Percentiles rank a stretch among this genome's conserved stretches.
These are phyloP conservation scores for Enteromius treurensis DNA, from an alignment of 2,797 vertebrate species.

Conservation along the genomic window DNA sequence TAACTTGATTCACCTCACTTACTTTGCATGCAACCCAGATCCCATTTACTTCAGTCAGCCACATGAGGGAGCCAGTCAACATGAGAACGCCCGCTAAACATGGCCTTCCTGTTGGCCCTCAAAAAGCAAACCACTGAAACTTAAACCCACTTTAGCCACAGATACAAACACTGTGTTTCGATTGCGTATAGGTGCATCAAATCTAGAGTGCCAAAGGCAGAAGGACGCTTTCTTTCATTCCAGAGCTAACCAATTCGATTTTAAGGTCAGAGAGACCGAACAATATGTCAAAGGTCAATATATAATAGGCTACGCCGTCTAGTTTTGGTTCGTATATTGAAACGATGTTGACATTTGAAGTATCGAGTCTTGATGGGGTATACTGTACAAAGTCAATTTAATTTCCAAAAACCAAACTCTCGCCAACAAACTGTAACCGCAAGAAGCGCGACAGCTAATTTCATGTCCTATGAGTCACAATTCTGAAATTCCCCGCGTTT, in stretches of 20 bases:
- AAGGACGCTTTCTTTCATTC: not conserved
- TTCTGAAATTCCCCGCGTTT: constrained; percentile 30
- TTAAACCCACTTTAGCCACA: constrained; percentile 14
- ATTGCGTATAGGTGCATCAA: not conserved
- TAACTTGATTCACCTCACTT: not conserved
- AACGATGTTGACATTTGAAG: constrained; percentile 30
- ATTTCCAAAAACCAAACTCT: constrained; percentile 7
- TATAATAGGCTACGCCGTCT: not conserved
- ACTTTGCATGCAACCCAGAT: not conserved
- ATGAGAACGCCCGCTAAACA: not conserved
- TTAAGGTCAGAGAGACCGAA: constrained; percentile 23
- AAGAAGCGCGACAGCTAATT: not conserved
- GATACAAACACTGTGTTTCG: not conserved
- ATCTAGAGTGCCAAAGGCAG: not conserved
- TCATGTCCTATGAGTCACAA: constrained; percentile 28
- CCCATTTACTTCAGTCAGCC: constrained; percentile 3
- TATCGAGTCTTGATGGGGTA: not conserved
- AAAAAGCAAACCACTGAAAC: constrained; percentile 3
- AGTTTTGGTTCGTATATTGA: constrained; percentile 1
- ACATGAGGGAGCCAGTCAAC: constrained; percentile 45
- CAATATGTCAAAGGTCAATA: not conserved
- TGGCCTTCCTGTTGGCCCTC: not conserved
- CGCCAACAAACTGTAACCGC: constrained; percentile 23
- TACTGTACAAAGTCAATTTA: not conserved
- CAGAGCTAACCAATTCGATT: not conserved